Evolutionary conservation across 1,140 invertebrate species (phyloP), one percentile per base, ranked within the genome.

Genomic region (Thaumetopoea pityocampa): DNA sequence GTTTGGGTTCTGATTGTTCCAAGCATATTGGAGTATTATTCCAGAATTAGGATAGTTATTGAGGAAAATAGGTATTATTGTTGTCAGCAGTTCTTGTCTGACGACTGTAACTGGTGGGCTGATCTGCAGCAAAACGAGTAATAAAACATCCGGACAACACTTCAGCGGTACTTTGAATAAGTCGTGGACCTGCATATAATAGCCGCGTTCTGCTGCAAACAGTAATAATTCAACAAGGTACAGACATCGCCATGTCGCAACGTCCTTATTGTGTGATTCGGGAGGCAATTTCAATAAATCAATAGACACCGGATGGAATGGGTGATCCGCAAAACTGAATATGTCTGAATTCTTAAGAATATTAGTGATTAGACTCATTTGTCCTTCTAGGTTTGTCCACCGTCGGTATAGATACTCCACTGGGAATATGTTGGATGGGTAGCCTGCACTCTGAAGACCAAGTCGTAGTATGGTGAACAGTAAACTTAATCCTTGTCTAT

Each of bases 1-100:
- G 34, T 90, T 90, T 4, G 90, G 86, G 54, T 89, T 90, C 63
- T 92, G 90, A 0, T 89, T 87, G 68, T 94, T 95, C 98, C 98
- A 99, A 0, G 96, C 96, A 74, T 96, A 93, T 80, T 98, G 96
- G 11, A 99, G 85, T 35, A 99, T 94, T 7, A 95, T 94, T 45
- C 90, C 95, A 30, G 94, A 94, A 80, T 98, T 98, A 1, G 95
- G 94, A 88, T 98, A 96, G 86, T 97, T 98, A 6, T 92, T 92
- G 7, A 98, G 85, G 81, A 98, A 98, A 35, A 96, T 92, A 1
- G 96, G 95, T 70, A 99, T 94, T 5, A 98, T 73, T 22, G 88
- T 92, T 26, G 91, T 90, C 15, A 98, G 87, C 20, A 98, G 73
- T 71, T 98, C 96, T 80, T 96, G 94, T 35, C 93, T 85, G 23